A percentile compares a stretch with the other conserved stretches of the same genome.
Evolutionary conservation across 2,113 vertebrate species (phyloP).

Genomic region (Ceuthmochares aereus): DNA sequence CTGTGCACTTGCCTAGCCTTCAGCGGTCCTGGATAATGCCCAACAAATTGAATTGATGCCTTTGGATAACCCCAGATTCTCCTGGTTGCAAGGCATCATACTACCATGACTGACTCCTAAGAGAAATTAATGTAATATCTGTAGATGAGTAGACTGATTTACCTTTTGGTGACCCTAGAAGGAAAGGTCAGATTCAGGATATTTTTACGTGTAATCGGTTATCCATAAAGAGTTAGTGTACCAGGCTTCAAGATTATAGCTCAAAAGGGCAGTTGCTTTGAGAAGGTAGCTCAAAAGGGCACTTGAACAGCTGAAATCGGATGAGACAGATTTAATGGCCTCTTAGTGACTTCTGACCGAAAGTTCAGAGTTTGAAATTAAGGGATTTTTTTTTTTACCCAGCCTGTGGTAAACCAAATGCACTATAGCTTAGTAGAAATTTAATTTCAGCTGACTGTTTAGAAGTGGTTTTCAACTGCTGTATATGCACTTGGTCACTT

Average conservation of each 20-base stretch:
- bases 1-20: not conserved
- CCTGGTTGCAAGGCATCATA: accelerated
- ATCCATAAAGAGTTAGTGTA: slow-evolving; percentile 35
- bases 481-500: not conserved
- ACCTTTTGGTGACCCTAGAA: slow-evolving; percentile 51
- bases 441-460: not conserved
- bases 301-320: slow-evolving; percentile 54
- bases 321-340: slow-evolving; percentile 58
- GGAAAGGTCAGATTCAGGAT: slow-evolving; percentile 56
- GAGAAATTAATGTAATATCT: slow-evolving; percentile 51
- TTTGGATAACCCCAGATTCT: slow-evolving; percentile 21
- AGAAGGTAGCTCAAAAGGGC: slow-evolving; percentile 60
- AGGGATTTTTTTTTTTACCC: not conserved
- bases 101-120: slow-evolving; percentile 8
- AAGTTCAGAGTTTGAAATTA: slow-evolving; percentile 50
- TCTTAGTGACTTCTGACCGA: slow-evolving; percentile 43
- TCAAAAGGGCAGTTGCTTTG: slow-evolving; percentile 68
- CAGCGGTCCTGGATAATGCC: not conserved
- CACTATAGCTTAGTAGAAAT: not conserved
- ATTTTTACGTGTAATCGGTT: slow-evolving; percentile 54
- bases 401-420: not conserved
- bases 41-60: slow-evolving; percentile 25
- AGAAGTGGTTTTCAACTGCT: not conserved
- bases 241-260: not conserved
- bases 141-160: slow-evolving; percentile 46